These are phyloP conservation scores for Enteromius radiatus DNA, from an alignment of 2,797 vertebrate genomes.

Conservation along the genomic window DNA sequence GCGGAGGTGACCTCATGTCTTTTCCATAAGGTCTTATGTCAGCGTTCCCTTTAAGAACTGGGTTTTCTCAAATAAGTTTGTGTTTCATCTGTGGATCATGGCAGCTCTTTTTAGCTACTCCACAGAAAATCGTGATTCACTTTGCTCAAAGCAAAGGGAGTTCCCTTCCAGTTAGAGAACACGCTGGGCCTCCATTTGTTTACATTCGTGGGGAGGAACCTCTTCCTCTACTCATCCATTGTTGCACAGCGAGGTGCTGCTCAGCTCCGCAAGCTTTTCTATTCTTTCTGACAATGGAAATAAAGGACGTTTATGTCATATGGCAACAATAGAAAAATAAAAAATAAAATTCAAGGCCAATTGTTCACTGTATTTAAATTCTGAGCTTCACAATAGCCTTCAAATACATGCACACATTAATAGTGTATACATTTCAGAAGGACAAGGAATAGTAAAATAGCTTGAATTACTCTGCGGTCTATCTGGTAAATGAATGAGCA, in stretches of 20 bases:
- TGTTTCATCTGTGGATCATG: background rate
- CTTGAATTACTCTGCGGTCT: background rate
- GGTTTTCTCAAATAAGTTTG: background rate
- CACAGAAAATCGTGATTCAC: conserved; percentile 56
- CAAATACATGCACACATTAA: background rate
- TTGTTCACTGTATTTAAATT: background rate
- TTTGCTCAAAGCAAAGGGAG: conserved; percentile 56
- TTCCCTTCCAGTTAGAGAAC: conserved; percentile 62
- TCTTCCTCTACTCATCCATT: conserved; percentile 68
- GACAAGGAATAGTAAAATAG: background rate
- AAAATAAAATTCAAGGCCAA: conserved; percentile 1
- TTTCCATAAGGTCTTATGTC: background rate
- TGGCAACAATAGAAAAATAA: conserved; percentile 28
- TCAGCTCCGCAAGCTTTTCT: conserved; percentile 23
- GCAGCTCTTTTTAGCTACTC: background rate
- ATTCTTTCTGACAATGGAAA: conserved; percentile 39
- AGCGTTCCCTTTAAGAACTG: background rate
- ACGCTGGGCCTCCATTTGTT: conserved; percentile 60
- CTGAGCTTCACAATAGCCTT: background rate
- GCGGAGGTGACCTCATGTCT: background rate
- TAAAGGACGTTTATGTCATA: conserved; percentile 33
- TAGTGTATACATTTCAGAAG: background rate
- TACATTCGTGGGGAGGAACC: conserved; percentile 68
- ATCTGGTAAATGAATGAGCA: background rate
- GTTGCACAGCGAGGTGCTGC: conserved; percentile 58